phyloP scores from a whole-genome alignment of 2,888 invertebrate species.

The Cinara cedri region DNA sequence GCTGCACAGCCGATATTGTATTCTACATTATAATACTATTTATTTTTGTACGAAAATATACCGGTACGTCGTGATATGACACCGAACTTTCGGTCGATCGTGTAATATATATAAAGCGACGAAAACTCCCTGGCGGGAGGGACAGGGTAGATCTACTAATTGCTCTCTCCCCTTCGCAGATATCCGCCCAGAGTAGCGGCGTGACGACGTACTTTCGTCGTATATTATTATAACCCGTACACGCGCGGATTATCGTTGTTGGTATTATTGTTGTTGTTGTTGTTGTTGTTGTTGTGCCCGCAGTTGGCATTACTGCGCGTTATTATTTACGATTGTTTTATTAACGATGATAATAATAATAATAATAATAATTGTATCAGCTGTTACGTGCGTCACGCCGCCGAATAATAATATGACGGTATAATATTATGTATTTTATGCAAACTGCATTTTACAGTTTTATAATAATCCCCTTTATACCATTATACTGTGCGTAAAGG shows the following conservation, averaged over 20 bases:
- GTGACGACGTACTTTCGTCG: no score
- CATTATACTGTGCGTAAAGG: background rate
- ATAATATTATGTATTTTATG: slow-evolving; percentile 1
- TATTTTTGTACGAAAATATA: no score
- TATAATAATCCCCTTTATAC: slow-evolving; percentile 29
- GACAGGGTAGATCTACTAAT: no score
- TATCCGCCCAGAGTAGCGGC: no score
- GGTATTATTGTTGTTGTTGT: background rate
- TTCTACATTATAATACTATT: no score
- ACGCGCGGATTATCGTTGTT: background rate
- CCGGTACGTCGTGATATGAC: no score
- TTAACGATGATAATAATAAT: slow-evolving; percentile 21
- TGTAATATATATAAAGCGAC: no score
- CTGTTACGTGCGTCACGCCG: slow-evolving; percentile 24
- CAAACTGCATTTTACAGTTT: slow-evolving; percentile 20
- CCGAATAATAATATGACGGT: background rate
- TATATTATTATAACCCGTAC: background rate
- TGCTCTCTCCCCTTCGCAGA: no score
- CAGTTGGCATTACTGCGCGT: background rate
- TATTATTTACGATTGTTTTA: slow-evolving; percentile 34
- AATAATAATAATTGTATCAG: slow-evolving; percentile 34
- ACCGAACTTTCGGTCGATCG: no score
- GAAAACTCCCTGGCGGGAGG: no score
- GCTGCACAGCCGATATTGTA: no score
- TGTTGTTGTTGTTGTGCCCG: background rate